Evolutionary conservation across 2,797 vertebrate genomes (phyloP), one percentile per base, ranked within the genome.

Genomic region (Paramormyrops hopkinsi): DNA sequence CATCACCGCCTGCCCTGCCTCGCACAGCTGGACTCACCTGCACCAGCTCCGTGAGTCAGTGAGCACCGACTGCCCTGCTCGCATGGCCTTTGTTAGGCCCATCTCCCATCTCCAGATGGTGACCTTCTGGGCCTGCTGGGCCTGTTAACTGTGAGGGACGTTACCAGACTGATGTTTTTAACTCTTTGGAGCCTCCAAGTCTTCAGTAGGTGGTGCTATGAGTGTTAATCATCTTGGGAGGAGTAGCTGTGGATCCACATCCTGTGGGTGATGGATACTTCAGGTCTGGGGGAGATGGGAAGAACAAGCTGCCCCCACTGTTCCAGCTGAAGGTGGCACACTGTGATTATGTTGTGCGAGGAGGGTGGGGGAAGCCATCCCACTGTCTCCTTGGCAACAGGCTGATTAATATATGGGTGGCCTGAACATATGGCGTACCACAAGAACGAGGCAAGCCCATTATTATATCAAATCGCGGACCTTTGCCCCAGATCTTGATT

Each of bases 31-130:
- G 56, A 95, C 92, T 0, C 94, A 97, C 89, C 92, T 97, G 91
- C 96, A 97, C 86, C 96, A 97, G 90, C 94, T 98, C 88, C 93
- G 98, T 99, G 93, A 98, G 98, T 97, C 90, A 82, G 0, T 44
- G 33, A 6, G 19, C 9, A 33, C 59, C 12, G 14, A 5, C 33
- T n/a, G 2, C 73, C 11, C 37, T 14, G 6, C 14, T 19, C 0
- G 1, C 0, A 76, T 19, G 37, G 33, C 5, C 17, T 79, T 14
- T 79, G 73, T 79, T n/a, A 8, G 14, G 44, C 73, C 17, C 73
- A 79, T 44, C 73, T 44, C 37, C 14, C 14, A 79, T 19, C 6
- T 44, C 17, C 37, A 79, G 17, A 19, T 44, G 73, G 73, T 44
- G 73, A 41, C 2, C 14, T 65, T 65, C 62, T 65, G 59, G 69